phyloP scores from a whole-genome alignment of 1,140 invertebrate genomes.

The Macrobrachium rosenbergii region DNA sequence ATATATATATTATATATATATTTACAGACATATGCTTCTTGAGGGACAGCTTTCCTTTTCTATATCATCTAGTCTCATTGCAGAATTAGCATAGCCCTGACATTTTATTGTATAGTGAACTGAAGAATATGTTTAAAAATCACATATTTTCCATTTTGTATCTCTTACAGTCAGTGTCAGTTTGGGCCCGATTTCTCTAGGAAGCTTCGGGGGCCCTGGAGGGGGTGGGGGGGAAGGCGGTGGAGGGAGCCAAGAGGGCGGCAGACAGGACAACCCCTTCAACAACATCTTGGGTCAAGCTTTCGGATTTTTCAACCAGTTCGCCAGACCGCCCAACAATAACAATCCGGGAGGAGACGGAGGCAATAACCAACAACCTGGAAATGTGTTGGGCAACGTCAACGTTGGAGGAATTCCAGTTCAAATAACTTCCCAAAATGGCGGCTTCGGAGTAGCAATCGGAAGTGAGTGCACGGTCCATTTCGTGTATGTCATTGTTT shows the following conservation, averaged over 20 bases:
- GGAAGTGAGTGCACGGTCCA: conserved; percentile 1
- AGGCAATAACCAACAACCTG: conserved; percentile 1
- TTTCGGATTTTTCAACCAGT: conserved; percentile 5
- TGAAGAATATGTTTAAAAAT: no score
- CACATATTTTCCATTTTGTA: no score
- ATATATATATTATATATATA: no score
- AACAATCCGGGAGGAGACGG: conserved; percentile 12
- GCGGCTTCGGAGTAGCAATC: conserved; percentile 29
- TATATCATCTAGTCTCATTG: no score
- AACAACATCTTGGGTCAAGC: not conserved
- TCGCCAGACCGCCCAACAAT: not conserved
- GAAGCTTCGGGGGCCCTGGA: no score
- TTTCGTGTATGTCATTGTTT: not conserved
- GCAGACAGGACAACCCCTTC: conserved; percentile 14
- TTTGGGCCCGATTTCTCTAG: no score
- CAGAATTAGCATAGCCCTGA: no score
- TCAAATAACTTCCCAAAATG: conserved; percentile 6
- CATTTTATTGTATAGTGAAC: no score
- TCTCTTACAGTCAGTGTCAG: no score
- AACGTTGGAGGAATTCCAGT: conserved; percentile 37
- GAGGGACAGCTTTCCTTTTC: no score
- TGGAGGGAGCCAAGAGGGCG: not conserved
- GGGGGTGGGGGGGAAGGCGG: not conserved
- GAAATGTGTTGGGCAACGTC: conserved; percentile 10
- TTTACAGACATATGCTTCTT: no score